Evolutionary conservation across 2,888 invertebrate species (phyloP), one percentile per base, ranked within the genome.

Genomic region (Meghimatium bilineatum): DNA sequence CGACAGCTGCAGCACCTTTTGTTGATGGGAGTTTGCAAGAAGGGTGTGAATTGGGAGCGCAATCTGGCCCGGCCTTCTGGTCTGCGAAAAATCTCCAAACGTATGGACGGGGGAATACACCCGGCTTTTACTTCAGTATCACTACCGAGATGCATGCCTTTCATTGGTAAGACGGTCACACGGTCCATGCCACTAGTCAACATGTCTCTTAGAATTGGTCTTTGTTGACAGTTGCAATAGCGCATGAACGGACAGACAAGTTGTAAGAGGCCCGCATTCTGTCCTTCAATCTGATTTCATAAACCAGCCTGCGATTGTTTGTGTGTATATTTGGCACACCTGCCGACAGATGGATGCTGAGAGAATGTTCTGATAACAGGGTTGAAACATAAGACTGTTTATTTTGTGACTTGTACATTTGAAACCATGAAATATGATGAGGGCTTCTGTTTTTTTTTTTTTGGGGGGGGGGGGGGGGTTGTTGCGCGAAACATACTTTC

Each of bases 51-150:
- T 14, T 32, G 60, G 26, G 76, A 36, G 76, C 60, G 76, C 76
- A 56, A 60, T 76, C 56, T 76, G 76, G 60, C 34, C 23, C 26
- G 20, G 77, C 63, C 63, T 63, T 63, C 77, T 77, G 77, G 63
- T 29, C 77, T 75, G 8, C 10, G 76, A 60, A 56, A 34, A 20
- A 36, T 44, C 36, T 76, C 20, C 56, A 32, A 17, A 29, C 20
- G 34, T 32, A 34, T n/a, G 38, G 29, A 63, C 2, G 38, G n/a
- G 66, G 36, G n/a, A 20, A n/a, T n/a, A 66, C 66, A 77, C 44
- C 63, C 38, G 78, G 78, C 78, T 26, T 44, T 78, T 29, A 29
- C 63, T 32, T 17, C 32, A 32, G 23, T 20, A 74, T 74, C 49
- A 12, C 20, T 29, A 17, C 6, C 49, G 72, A 76, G 29, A 34